These are phyloP conservation scores for Oryctes rhinoceros DNA, from an alignment of 1,140 invertebrate species.

Conservation along the genomic window DNA sequence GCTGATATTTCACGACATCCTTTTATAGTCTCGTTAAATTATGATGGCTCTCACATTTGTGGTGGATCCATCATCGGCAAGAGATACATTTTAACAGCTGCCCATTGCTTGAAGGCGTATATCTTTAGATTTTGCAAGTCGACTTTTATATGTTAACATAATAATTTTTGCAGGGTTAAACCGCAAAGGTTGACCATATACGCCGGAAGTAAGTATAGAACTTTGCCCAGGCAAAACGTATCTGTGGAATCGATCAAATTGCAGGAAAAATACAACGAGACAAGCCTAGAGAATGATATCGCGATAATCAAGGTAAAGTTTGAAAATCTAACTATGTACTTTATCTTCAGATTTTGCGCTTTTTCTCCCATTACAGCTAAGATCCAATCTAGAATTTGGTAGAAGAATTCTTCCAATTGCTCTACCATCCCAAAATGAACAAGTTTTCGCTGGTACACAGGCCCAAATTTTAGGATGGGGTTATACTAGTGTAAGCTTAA, in stretches of 20 bases:
- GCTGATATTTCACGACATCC: constrained; percentile 59
- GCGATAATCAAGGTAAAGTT: constrained; percentile 7
- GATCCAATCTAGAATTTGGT: not conserved
- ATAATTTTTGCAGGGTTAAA: not conserved
- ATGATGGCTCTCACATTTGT: constrained; percentile 64
- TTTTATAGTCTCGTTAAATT: constrained; percentile 67
- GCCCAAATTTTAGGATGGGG: constrained; percentile 4
- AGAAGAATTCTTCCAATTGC: not conserved
- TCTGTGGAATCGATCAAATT: not conserved
- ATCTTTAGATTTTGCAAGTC: not conserved
- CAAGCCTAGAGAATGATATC: not conserved
- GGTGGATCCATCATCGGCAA: constrained; percentile 69
- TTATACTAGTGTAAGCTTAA: not conserved
- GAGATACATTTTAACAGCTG: constrained; percentile 70
- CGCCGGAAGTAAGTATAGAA: constrained; percentile 6
- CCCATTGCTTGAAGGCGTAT: constrained; percentile 63
- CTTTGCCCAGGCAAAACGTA: not conserved
- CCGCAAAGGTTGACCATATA: not conserved
- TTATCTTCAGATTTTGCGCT: too few relatives aligned
- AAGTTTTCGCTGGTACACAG: not conserved
- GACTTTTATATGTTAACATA: not conserved
- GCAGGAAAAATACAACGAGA: not conserved
- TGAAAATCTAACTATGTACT: too few relatives aligned
- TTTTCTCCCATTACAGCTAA: not conserved
- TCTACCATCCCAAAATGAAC: not conserved